phyloP scores from a whole-genome alignment of 1,140 invertebrate species.

The Tyrophagus putrescentiae region DNA sequence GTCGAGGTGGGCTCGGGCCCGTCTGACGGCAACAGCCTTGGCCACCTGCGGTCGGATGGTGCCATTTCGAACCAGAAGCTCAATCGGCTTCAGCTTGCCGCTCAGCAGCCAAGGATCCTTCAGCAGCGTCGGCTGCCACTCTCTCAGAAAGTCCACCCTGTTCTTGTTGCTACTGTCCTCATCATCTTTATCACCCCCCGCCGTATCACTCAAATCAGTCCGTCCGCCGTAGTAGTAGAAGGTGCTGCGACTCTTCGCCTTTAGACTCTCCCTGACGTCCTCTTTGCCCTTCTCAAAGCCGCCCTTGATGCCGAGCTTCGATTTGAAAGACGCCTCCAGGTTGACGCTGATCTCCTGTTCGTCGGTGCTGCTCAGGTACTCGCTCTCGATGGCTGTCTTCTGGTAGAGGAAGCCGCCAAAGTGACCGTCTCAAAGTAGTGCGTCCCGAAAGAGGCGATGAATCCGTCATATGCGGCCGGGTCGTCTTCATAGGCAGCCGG shows the following conservation, averaged over 20 bases:
- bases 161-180: not conserved
- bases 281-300: not conserved
- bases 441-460: not conserved
- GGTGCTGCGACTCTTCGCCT: not conserved
- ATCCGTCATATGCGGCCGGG: not conserved
- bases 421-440: not conserved
- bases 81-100: constrained; percentile 2
- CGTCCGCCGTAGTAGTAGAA: not conserved
- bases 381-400: not conserved
- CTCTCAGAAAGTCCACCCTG: not conserved
- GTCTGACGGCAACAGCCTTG: not conserved
- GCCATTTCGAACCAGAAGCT: not conserved
- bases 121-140: not conserved
- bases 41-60: not conserved
- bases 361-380: not conserved
- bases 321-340: not conserved
- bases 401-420: constrained; percentile 1
- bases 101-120: constrained; percentile 1
- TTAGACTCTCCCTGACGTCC: not conserved
- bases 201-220: not conserved
- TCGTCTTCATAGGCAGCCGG: not conserved
- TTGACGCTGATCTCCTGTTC: not conserved
- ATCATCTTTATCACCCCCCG: not conserved
- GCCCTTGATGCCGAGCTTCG: not conserved
- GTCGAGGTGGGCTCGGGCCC: not conserved